These are phyloP conservation scores for Eidolon helvum DNA, from an alignment of 2,113 vertebrate species.

Conservation along the genomic window DNA sequence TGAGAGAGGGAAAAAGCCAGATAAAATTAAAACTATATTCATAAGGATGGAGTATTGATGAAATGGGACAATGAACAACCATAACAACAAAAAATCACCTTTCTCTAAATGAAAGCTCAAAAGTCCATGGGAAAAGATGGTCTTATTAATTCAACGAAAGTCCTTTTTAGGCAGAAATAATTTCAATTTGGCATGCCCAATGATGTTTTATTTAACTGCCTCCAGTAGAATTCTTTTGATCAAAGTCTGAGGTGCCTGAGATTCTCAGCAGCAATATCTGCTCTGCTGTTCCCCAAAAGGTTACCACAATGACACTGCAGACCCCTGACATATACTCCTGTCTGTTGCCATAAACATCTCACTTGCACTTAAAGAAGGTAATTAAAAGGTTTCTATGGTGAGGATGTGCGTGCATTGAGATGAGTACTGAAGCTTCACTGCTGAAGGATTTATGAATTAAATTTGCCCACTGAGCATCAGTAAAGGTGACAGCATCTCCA, in stretches of 20 bases:
- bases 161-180: not conserved
- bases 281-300: not conserved
- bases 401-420: not conserved
- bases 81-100: not conserved
- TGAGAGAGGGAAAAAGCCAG: not conserved
- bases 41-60: not conserved
- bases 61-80: not conserved
- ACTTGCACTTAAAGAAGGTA: slow-evolving; percentile 36
- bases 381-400: slow-evolving; percentile 59
- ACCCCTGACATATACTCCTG: not conserved
- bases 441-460: slow-evolving; percentile 79
- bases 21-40: not conserved
- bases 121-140: not conserved
- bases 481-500: slow-evolving; percentile 71
- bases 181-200: not conserved
- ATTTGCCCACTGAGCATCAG: slow-evolving; percentile 72
- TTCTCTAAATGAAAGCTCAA: not conserved
- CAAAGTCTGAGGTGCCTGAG: not conserved
- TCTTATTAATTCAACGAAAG: not conserved
- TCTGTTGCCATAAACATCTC: slow-evolving; percentile 28
- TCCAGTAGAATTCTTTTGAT: not conserved
- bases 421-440: slow-evolving; percentile 29
- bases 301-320: not conserved
- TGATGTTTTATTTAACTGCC: slow-evolving; percentile 10
- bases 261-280: not conserved